These are phyloP conservation scores for Sclerurus mexicanus DNA, from an alignment of 2,113 vertebrate genomes.

Conservation along the genomic window DNA sequence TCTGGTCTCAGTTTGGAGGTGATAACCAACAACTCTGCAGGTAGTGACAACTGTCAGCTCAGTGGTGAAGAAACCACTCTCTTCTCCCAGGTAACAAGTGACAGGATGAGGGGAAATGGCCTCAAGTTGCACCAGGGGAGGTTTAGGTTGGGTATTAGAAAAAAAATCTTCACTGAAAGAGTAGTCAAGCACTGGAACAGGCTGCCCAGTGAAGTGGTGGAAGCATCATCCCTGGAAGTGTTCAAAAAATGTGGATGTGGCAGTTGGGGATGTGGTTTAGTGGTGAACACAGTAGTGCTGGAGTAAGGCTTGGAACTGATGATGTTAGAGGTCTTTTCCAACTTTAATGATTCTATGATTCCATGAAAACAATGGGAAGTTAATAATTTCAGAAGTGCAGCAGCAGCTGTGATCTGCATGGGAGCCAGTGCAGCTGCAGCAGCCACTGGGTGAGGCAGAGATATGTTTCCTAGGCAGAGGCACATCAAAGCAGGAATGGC, in stretches of 20 bases:
- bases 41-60: background rate
- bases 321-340: background rate
- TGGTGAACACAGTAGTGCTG: background rate
- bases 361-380: background rate
- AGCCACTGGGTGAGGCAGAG: rapidly evolving
- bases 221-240: background rate
- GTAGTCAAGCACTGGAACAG: background rate
- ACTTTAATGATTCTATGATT: background rate
- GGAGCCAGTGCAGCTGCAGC: background rate
- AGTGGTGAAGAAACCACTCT: background rate
- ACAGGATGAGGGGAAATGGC: background rate
- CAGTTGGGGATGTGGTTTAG: background rate
- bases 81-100: background rate
- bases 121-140: background rate
- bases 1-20: background rate
- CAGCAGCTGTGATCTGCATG: background rate
- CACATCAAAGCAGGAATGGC: rapidly evolving
- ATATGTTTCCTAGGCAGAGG: background rate
- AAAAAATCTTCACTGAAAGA: background rate
- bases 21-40: background rate
- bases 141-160: background rate
- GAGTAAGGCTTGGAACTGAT: background rate
- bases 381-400: rapidly evolving
- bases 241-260: background rate
- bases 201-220: background rate